phyloP scores from a whole-genome alignment of 2,797 vertebrate genomes.

The Antrozous pallidus region DNA sequence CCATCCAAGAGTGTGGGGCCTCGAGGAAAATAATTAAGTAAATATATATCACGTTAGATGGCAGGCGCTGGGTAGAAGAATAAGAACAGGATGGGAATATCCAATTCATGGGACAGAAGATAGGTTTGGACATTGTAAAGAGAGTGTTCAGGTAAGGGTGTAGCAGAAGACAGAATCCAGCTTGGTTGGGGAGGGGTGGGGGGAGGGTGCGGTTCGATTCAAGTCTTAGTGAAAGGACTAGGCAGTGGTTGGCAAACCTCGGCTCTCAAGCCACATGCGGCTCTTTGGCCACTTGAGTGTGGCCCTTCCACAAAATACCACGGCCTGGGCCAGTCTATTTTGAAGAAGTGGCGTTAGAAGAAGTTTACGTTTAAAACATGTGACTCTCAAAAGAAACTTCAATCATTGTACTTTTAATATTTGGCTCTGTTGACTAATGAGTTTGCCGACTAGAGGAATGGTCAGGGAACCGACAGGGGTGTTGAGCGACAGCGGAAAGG shows the following conservation, averaged over 20 bases:
- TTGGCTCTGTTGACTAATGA: too few relatives aligned
- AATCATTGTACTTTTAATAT: too few relatives aligned
- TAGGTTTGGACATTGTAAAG: neutral
- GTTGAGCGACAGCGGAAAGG: neutral
- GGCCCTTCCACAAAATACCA: too few relatives aligned
- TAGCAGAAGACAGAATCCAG: neutral
- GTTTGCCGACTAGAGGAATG: too few relatives aligned
- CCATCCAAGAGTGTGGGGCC: neutral
- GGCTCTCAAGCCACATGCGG: too few relatives aligned
- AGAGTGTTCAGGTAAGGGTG: neutral
- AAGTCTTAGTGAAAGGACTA: neutral
- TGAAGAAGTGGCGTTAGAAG: too few relatives aligned
- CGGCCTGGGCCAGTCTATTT: too few relatives aligned
- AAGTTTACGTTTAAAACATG: too few relatives aligned
- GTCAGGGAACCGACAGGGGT: neutral
- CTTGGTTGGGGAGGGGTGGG: rapidly evolving
- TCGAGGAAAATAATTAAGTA: neutral
- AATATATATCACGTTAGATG: neutral
- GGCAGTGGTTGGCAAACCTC: too few relatives aligned
- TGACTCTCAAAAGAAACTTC: too few relatives aligned
- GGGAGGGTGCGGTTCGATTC: neutral
- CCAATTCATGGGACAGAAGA: neutral
- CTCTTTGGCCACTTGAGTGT: too few relatives aligned
- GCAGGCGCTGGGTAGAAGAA: neutral
- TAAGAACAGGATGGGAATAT: neutral